These are phyloP conservation scores for Megaceryle alcyon DNA, from an alignment of 2,797 vertebrate species.

Conservation along the genomic window DNA sequence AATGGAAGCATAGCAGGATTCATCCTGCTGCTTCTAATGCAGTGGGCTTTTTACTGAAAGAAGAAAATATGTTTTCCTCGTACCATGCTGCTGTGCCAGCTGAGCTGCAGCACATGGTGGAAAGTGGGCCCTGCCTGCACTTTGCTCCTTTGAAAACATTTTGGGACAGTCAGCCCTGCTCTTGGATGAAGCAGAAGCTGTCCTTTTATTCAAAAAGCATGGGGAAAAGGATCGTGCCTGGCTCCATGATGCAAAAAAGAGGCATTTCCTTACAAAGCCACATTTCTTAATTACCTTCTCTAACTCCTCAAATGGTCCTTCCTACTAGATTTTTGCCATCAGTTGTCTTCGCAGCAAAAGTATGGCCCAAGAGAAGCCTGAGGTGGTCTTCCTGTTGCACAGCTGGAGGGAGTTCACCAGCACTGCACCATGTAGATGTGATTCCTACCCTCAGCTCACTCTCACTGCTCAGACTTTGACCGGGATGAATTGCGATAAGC, in stretches of 20 bases:
- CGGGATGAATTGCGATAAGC: rapidly evolving
- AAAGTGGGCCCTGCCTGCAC: background rate
- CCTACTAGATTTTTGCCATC: background rate
- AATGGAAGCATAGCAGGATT: background rate
- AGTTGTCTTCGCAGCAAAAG: background rate
- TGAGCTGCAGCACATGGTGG: background rate
- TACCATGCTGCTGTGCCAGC: background rate
- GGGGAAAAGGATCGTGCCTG: background rate
- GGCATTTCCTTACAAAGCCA: background rate
- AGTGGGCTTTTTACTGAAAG: background rate
- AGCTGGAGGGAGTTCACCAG: background rate
- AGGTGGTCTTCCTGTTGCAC: background rate
- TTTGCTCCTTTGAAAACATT: background rate
- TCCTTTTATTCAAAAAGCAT: background rate
- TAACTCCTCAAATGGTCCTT: background rate
- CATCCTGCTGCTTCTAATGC: background rate
- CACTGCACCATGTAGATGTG: background rate
- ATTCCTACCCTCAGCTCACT: background rate
- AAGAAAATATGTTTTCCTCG: background rate
- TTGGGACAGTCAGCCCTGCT: background rate
- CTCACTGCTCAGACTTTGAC: background rate
- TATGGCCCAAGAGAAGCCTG: background rate
- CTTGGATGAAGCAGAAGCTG: background rate
- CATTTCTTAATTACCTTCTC: background rate
- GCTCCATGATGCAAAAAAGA: background rate